Percentiles rank a stretch among this genome's conserved stretches.
These are phyloP conservation scores for Atta cephalotes DNA, from an alignment of 1,140 invertebrate genomes.

Conservation along the genomic window DNA sequence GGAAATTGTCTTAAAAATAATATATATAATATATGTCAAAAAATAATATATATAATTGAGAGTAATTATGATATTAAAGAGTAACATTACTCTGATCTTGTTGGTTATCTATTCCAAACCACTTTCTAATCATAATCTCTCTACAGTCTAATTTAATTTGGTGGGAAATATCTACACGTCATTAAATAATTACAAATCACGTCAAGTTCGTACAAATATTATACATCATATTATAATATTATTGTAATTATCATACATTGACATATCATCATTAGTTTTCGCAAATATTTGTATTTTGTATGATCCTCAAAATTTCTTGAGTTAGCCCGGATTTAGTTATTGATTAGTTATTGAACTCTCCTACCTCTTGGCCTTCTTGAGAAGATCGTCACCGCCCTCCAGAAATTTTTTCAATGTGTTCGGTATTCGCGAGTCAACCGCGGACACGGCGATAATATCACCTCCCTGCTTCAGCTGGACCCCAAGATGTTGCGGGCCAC, in stretches of 20 bases:
- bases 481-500: constrained; percentile 87
- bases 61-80: neutral
- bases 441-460: constrained; percentile 88
- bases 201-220: neutral
- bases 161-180: neutral
- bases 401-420: constrained; percentile 88
- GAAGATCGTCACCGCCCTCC: constrained; percentile 84
- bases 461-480: constrained; percentile 86
- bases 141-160: neutral
- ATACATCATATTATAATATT: too few relatives aligned
- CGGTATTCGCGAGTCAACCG: constrained; percentile 87
- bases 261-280: neutral
- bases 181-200: neutral
- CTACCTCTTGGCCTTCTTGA: constrained; percentile 87
- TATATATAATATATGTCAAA: neutral
- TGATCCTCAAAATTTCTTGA: too few relatives aligned
- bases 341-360: neutral
- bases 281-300: neutral
- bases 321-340: neutral
- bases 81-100: neutral
- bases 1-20: neutral
- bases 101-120: constrained; percentile 12
- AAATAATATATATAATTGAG: neutral
- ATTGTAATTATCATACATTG: neutral
- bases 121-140: neutral